phyloP scores from a whole-genome alignment of 2,888 invertebrate genomes.

The Melanophora roralis region DNA sequence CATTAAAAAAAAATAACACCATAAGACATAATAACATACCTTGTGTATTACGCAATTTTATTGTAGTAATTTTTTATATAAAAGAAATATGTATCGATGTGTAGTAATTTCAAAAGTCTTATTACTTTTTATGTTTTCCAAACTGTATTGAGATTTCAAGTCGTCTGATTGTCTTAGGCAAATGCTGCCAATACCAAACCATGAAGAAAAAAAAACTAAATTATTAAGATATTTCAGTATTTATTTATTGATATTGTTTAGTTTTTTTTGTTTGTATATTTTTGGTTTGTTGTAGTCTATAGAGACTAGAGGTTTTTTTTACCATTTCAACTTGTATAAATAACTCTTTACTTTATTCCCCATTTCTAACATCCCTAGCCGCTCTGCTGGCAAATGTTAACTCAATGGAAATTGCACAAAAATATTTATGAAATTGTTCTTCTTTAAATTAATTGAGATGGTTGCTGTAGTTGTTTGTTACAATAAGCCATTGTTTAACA shows the following conservation, averaged over 20 bases:
- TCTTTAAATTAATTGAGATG: conserved; percentile 16
- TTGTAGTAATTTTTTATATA: conserved; percentile 9
- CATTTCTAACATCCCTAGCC: background rate
- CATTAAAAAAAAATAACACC: too few relatives aligned
- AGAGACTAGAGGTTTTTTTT: background rate
- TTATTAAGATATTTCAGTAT: conserved; percentile 13
- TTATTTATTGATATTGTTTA: conserved; percentile 10
- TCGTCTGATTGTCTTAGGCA: conserved; percentile 5
- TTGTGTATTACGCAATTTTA: too few relatives aligned
- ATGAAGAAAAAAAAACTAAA: background rate
- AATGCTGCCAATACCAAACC: conserved; percentile 23
- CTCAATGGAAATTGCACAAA: conserved; percentile 15
- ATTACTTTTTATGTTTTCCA: background rate
- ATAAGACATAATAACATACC: too few relatives aligned
- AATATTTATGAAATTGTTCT: conserved; percentile 22
- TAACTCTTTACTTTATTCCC: conserved; percentile 30
- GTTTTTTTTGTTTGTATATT: background rate
- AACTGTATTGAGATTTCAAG: conserved; percentile 14
- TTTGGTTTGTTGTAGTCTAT: conserved; percentile 6
- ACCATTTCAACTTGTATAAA: background rate
- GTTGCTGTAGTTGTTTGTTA: conserved; percentile 1
- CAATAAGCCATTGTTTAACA: conserved; percentile 61
- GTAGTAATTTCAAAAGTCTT: background rate
- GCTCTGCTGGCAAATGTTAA: background rate
- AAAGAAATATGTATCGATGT: background rate